Evolutionary conservation across 2,797 vertebrate genomes (phyloP), one percentile per base, ranked within the genome.

Genomic region (Rhinogobio ventralis): DNA sequence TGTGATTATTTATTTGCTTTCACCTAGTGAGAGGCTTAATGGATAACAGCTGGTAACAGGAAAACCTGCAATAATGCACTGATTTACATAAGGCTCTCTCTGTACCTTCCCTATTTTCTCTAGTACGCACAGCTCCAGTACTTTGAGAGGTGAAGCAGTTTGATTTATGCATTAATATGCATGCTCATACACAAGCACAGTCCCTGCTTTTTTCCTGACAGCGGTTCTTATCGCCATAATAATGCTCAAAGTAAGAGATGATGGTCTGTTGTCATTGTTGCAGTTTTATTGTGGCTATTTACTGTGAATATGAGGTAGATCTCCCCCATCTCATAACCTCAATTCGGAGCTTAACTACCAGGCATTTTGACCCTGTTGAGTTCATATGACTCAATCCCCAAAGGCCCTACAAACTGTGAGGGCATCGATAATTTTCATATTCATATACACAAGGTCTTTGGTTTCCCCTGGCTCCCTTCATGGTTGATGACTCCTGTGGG

Each of bases 401-500:
- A 51, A 91, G 90, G 92, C 88, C 89, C 87, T 91, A 89, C 94
- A 92, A 93, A 91, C 36, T 80, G 46, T 7, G 77, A 79, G 28
- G 85, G 72, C 89, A 87, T 91, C 87, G 30, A 88, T 90, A 87
- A 91, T 93, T 93, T 94, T 94, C 91, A 91, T 94, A 92, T 94
- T 90, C 93, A 91, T 86, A 90, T 89, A 90, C 90, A 88, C 60
- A 71, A 92, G 91, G 92, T 93, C 91, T 90, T 76, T 82, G 90
- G 90, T 93, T 93, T 55, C 81, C 77, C 92, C 91, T 91, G 90
- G 91, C 91, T 93, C 90, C 87, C 89, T 92, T 93, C 91, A 89
- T 92, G 84, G 91, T 94, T 95, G 94, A 95, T 93, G 86, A 88
- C 86, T 83, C 91, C 86, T 57, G 17, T 67, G 94, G 92, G 91